Conservation (phyloP, 1,140 invertebrate species). For the Portunus trituberculatus region DNA sequence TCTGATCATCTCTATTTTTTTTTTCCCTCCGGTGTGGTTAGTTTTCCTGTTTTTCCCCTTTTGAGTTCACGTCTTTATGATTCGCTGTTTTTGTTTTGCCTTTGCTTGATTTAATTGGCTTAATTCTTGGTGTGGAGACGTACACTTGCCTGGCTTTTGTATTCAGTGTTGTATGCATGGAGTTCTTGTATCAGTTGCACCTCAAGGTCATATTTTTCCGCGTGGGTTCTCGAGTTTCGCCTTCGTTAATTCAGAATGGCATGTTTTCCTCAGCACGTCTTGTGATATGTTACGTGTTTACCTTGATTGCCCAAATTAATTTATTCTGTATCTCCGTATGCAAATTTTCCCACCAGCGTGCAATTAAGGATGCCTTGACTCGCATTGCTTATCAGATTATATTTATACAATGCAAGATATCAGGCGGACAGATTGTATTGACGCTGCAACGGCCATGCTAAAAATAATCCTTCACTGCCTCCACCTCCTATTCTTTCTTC, state of each 20-base stretch:
- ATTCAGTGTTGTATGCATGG: neutral
- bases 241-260: neutral
- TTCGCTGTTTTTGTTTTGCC: neutral
- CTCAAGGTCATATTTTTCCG: neutral
- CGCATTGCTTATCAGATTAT: no score
- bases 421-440: no score
- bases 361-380: no score
- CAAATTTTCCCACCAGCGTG: no score
- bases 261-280: no score
- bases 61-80: neutral
- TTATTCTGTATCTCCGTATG: neutral
- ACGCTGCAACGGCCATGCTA: no score
- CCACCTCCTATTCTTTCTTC: no score
- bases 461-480: no score
- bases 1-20: neutral
- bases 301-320: neutral
- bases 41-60: neutral
- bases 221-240: neutral
- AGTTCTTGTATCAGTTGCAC: neutral
- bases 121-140: neutral
- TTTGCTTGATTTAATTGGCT: neutral
- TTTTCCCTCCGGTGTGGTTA: neutral
- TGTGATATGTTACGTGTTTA: no score
- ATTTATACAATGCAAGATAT: no score
- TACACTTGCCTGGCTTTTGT: neutral